These are phyloP conservation scores for Epinephelus coioides DNA, from an alignment of 2,797 vertebrate genomes.

Conservation along the genomic window DNA sequence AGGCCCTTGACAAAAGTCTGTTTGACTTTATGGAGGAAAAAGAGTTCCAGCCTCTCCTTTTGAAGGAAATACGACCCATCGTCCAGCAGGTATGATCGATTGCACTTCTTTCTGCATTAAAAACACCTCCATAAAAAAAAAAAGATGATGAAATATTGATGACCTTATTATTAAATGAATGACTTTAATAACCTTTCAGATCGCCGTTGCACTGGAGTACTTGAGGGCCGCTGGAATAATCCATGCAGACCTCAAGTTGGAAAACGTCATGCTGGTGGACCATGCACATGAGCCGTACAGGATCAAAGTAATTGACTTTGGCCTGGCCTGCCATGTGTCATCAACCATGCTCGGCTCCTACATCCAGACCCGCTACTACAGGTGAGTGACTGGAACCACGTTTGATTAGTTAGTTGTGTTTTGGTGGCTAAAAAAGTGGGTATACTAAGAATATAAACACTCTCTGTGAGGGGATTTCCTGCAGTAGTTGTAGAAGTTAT, in stretches of 20 bases:
- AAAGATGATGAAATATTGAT: not conserved
- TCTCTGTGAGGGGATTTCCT: not conserved
- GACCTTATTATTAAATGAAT: not conserved
- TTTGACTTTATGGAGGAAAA: conserved; percentile 21
- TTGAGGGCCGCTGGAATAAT: conserved; percentile 15
- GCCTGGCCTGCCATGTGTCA: not conserved
- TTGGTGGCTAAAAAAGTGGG: not conserved
- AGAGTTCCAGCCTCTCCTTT: not conserved
- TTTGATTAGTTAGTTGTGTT: not conserved
- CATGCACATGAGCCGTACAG: conserved; percentile 16
- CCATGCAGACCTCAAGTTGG: conserved; percentile 32
- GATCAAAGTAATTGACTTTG: conserved; percentile 44
- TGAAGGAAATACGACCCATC: conserved; percentile 21
- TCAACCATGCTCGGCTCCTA: accelerated
- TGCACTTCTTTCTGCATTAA: not conserved
- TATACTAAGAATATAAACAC: not conserved
- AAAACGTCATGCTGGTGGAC: conserved; percentile 39
- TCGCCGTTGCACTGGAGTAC: conserved; percentile 12
- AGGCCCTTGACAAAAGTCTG: conserved; percentile 38
- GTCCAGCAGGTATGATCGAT: conserved; percentile 28
- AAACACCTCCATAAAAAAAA: not conserved
- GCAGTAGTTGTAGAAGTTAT: not conserved
- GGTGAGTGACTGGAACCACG: conserved; percentile 9
- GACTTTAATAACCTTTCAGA: conserved; percentile 11
- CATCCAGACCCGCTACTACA: conserved; percentile 6